Percentiles rank a stretch among this genome's conserved stretches.
Conservation (phyloP, 2,797 vertebrate species). For the Sphenopsis melanotis region DNA sequence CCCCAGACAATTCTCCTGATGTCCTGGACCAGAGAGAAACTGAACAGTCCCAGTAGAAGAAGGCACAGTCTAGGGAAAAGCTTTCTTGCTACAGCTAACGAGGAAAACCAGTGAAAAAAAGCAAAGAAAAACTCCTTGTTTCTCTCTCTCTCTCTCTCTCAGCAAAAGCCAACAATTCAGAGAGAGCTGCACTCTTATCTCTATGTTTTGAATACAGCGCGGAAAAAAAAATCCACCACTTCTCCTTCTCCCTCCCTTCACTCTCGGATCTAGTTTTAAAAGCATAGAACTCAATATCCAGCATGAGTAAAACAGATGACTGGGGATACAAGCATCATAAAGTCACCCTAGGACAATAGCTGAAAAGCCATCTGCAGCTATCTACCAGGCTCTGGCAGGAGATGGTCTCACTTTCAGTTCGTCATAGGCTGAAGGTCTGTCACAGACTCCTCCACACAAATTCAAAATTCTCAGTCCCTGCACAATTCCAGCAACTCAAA, state of each 20-base stretch:
- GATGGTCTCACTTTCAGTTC: not conserved
- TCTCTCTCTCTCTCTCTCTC: too few species aligned
- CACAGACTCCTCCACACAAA: not conserved
- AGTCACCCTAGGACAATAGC: not conserved
- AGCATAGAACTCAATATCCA: not conserved
- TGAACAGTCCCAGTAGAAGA: not conserved
- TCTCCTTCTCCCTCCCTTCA: accelerated
- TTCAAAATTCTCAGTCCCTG: not conserved
- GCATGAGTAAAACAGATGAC: not conserved
- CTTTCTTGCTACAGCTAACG: accelerated
- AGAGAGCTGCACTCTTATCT: not conserved
- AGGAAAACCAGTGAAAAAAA: not conserved
- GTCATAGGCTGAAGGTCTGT: not conserved
- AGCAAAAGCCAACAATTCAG: not conserved
- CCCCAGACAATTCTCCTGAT: accelerated
- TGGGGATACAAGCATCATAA: not conserved
- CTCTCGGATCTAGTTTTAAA: not conserved
- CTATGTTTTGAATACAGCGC: accelerated
- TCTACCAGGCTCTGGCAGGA: not conserved
- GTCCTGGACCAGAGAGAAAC: not conserved
- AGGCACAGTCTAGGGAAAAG: not conserved
- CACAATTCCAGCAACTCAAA: not conserved
- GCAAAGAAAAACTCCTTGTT: not conserved
- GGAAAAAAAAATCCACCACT: accelerated
- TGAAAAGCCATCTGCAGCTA: not conserved